Conservation (phyloP, 2,797 vertebrate species). For the Holocentrus rufus region DNA sequence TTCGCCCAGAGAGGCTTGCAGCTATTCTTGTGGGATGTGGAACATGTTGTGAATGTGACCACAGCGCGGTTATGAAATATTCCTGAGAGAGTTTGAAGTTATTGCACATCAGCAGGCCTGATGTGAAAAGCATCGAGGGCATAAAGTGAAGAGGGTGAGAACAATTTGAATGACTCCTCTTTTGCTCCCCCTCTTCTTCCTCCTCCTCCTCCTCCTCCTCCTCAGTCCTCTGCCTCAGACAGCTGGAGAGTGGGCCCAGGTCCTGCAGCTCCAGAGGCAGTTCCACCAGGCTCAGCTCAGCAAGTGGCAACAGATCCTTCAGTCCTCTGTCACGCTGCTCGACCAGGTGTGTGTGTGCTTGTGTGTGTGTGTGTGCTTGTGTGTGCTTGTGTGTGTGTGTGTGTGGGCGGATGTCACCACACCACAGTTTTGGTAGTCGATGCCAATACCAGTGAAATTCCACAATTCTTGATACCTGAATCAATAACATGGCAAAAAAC, state of each 20-base stretch:
- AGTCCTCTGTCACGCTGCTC: slow-evolving; percentile 88
- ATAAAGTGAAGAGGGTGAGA: neutral
- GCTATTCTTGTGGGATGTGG: slow-evolving; percentile 15
- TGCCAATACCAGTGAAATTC: no score
- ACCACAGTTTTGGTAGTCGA: no score
- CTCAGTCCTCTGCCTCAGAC: slow-evolving; percentile 89
- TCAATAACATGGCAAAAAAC: no score
- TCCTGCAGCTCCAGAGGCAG: slow-evolving; percentile 89
- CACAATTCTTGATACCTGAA: no score
- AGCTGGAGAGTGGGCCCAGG: slow-evolving; percentile 89
- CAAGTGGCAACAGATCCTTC: slow-evolving; percentile 92
- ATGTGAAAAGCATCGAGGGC: no score
- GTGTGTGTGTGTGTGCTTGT: neutral
- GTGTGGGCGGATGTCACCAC: no score
- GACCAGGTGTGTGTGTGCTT: slow-evolving; percentile 84
- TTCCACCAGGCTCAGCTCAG: slow-evolving; percentile 89
- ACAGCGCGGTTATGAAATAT: neutral
- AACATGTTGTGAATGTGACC: no score
- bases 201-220: neutral
- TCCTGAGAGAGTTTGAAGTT: slow-evolving; percentile 3
- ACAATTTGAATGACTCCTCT: neutral
- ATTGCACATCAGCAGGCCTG: neutral
- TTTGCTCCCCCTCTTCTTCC: neutral
- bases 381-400: neutral
- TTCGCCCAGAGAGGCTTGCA: neutral